Conservation (phyloP, 2,888 invertebrate species). For the Balanococcus diminutus region DNA sequence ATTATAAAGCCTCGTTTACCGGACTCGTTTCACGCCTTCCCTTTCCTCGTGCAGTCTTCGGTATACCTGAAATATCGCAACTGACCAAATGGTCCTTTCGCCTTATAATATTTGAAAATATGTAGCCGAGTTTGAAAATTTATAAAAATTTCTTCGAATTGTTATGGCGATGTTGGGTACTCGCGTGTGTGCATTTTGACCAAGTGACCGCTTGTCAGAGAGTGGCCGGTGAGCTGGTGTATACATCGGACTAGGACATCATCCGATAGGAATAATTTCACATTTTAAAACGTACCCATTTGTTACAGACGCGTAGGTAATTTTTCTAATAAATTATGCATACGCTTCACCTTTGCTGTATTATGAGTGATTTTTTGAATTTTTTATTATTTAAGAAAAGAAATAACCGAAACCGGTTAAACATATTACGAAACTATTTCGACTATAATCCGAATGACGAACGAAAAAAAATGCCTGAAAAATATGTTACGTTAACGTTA, state of each 20-base stretch:
- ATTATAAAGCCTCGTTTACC: neutral
- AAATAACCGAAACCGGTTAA: conserved; percentile 28
- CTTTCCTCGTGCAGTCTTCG: neutral
- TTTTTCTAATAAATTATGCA: conserved; percentile 31
- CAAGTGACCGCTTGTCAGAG: neutral
- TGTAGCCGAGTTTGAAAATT: neutral
- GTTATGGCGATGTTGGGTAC: neutral
- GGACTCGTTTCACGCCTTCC: neutral
- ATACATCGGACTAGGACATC: neutral
- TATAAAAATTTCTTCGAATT: neutral
- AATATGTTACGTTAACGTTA: conserved; percentile 13
- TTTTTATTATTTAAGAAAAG: conserved; percentile 23
- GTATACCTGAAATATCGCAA: neutral
- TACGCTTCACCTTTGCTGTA: conserved; percentile 27
- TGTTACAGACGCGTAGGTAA: conserved; percentile 24
- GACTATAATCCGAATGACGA: neutral
- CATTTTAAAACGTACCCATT: neutral
- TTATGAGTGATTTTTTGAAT: conserved; percentile 26
- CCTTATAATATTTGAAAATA: neutral
- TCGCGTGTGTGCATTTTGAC: neutral
- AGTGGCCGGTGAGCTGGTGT: neutral
- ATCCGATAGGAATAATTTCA: neutral
- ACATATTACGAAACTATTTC: conserved; percentile 18
- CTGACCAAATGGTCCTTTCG: neutral
- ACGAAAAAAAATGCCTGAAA: conserved; percentile 38